Evolutionary conservation across 2,797 vertebrate genomes (phyloP), one percentile per base, ranked within the genome.

Genomic region (Eulemur rubriventer): DNA sequence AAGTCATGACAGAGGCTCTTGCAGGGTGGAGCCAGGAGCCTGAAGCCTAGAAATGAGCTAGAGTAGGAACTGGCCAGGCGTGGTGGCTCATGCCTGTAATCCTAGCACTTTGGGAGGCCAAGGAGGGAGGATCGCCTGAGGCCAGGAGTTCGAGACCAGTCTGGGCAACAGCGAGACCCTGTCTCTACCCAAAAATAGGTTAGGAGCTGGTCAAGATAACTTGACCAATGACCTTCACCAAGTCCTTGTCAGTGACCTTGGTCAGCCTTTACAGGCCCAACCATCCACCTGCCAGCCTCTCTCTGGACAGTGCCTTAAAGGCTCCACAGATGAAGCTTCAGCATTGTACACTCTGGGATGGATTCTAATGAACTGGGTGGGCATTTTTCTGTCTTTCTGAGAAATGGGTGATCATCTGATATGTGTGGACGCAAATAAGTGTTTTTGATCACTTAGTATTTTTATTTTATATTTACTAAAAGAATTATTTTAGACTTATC

Each of bases 401-500:
- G 63, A 94, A 94, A 82, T 65, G 70, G 20, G 11, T 38, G 61
- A 38, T 55, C 41, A 50, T 14, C 1, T 33, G 12, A 87, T 70
- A 78, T 35, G 3, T 85, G 4, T 48, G 38, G n/a, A 43, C 28
- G 72, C 59, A 82, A 63, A 57, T 82, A 61, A 55, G 59, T 88
- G 35, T 46, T 85, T 93, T 65, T 59, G 18, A 61, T 35, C 55
- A 93, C 75, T 95, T 81, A 55, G 26, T 48, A 61, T 80, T 91
- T 72, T 83, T 76, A 78, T 83, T 94, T 88, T 35, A 84, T 83
- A 57, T 72, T 88, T 83, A 95, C 33, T 61, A 33, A 69, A 75
- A 95, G 50, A 61, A 9, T 81, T 76, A 7, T 96, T 80, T 92
- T 41, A 83, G 59, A 26, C 16, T 75, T 72, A 41, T 38, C 46